Percentiles rank a stretch among this genome's conserved stretches.
Conservation (phyloP, 2,797 vertebrate species). For the Spinus olivaceus region DNA sequence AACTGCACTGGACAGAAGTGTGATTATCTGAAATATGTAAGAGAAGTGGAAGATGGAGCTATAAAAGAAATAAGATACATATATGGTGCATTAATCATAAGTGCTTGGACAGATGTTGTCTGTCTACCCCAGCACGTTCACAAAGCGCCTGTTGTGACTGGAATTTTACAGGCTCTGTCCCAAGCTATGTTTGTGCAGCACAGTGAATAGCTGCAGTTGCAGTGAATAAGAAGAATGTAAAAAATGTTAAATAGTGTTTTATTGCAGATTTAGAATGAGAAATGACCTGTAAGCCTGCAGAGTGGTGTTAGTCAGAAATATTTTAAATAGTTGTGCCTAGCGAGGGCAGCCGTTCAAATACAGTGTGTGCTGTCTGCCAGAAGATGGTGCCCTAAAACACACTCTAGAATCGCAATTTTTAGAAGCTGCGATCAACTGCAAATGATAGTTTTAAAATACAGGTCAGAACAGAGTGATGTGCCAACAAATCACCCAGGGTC, state of each 20-base stretch:
- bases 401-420: background rate
- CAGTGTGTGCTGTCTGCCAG: conserved; percentile 8
- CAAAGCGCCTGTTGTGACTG: conserved; percentile 7
- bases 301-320: conserved; percentile 10
- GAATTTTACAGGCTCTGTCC: conserved; percentile 9
- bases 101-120: background rate
- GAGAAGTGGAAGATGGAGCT: background rate
- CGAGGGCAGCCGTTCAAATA: background rate
- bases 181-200: background rate
- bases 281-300: conserved; percentile 13
- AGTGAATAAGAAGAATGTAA: conserved; percentile 49
- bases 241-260: conserved; percentile 54
- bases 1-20: background rate
- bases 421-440: background rate
- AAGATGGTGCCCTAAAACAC: conserved; percentile 54
- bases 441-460: background rate
- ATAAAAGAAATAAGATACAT: background rate
- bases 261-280: conserved; percentile 43
- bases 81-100: background rate
- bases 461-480: background rate
- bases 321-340: conserved; percentile 23
- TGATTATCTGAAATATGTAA: background rate
- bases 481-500: background rate
- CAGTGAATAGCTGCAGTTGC: conserved; percentile 21
- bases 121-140: background rate